Evolutionary conservation across 2,888 invertebrate genomes (phyloP).

Genomic region (Agrochola litura): DNA sequence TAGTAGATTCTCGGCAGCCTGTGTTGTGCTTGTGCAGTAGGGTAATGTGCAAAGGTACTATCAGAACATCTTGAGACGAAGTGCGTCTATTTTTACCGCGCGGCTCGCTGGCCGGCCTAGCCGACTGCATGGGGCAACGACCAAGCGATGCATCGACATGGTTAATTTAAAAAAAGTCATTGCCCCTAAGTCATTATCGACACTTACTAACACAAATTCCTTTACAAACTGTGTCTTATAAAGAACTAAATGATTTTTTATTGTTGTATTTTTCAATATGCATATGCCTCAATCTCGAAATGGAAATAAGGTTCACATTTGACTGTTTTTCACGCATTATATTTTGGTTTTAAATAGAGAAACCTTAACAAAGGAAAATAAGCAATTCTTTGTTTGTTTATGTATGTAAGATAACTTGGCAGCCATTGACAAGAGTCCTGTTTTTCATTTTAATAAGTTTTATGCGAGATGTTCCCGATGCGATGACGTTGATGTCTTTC

Average conservation of each 20-base stretch:
- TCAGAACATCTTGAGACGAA: slow-evolving; percentile 71
- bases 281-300: not conserved
- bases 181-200: slow-evolving; percentile 77
- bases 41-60: slow-evolving; percentile 54
- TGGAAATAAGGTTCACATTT: slow-evolving; percentile 22
- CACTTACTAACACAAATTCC: slow-evolving; percentile 52
- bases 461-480: not conserved
- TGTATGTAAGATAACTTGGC: not conserved
- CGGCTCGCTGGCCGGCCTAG: slow-evolving; percentile 70
- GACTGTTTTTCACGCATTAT: not conserved
- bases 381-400: slow-evolving; percentile 8
- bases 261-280: slow-evolving; percentile 20
- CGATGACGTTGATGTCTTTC: slow-evolving; percentile 78
- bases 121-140: slow-evolving; percentile 82
- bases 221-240: slow-evolving; percentile 11
- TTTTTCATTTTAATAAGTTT: not conserved
- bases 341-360: slow-evolving; percentile 7
- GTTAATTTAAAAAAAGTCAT: slow-evolving; percentile 84
- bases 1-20: slow-evolving; percentile 11
- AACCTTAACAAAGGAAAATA: slow-evolving; percentile 10
- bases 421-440: not conserved
- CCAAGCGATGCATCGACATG: slow-evolving; percentile 81
- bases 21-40: slow-evolving; percentile 42
- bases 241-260: not conserved
- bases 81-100: slow-evolving; percentile 83